Percentiles rank a stretch among this genome's conserved stretches.
Conservation (phyloP, 2,797 vertebrate genomes). For the Lepus townsendii region DNA sequence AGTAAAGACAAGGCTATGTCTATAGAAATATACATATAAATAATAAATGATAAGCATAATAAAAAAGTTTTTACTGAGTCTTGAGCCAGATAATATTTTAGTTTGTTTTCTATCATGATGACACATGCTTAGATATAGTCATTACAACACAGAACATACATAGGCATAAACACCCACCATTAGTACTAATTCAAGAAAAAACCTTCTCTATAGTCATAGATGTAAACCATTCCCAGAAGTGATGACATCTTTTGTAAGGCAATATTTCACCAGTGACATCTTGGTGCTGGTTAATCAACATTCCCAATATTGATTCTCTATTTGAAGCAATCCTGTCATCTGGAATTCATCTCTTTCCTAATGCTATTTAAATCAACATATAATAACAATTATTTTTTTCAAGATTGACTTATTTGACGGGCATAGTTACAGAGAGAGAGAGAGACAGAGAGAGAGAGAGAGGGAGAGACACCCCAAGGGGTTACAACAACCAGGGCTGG, state of each 20-base stretch:
- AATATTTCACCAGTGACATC: constrained; percentile 43
- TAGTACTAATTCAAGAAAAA: background rate
- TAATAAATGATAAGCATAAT: constrained; percentile 19
- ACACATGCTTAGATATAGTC: background rate
- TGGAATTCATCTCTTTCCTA: constrained; percentile 49
- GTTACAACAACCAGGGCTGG: too few relatives aligned
- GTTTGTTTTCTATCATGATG: background rate
- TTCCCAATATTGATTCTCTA: constrained; percentile 20
- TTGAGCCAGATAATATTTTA: constrained; percentile 7
- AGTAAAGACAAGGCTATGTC: background rate
- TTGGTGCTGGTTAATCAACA: constrained; percentile 48
- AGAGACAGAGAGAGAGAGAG: too few relatives aligned
- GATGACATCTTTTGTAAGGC: background rate
- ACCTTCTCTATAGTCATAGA: background rate
- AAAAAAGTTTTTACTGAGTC: background rate
- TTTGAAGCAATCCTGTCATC: constrained; percentile 63
- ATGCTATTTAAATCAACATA: constrained; percentile 29
- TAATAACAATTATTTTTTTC: constrained; percentile 25
- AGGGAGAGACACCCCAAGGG: too few relatives aligned
- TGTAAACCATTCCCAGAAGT: background rate
- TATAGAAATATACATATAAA: background rate
- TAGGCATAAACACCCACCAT: background rate
- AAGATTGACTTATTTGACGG: too few relatives aligned
- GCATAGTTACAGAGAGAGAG: too few relatives aligned
- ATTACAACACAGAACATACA: background rate